Percentiles rank a stretch among this genome's conserved stretches.
Conservation (phyloP, 2,888 invertebrate species). For the Cabera pusaria region DNA sequence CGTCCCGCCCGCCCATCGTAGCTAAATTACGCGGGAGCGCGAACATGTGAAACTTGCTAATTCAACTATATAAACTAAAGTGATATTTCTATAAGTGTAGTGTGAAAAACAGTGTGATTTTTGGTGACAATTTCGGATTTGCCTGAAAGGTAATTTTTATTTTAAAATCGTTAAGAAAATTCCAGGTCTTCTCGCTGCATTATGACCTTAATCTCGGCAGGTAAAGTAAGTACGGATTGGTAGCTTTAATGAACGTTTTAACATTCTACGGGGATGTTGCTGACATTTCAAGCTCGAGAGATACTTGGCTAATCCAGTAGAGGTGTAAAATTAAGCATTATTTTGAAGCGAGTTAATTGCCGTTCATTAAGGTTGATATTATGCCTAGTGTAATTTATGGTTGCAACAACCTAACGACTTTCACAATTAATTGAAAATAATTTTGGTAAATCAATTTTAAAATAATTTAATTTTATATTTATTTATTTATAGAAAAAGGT, state of each 20-base stretch:
- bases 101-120: slow-evolving; percentile 22
- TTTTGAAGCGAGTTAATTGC: too few relatives aligned
- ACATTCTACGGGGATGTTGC: background rate
- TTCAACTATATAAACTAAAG: too few relatives aligned
- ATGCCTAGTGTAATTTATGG: too few relatives aligned
- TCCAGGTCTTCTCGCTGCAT: slow-evolving; percentile 8
- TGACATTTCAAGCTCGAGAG: background rate
- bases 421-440: too few relatives aligned
- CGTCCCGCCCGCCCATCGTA: slow-evolving; percentile 58
- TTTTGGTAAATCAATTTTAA: too few relatives aligned
- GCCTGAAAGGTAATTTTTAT: slow-evolving; percentile 43
- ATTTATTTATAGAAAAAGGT: too few relatives aligned
- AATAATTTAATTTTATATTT: too few relatives aligned
- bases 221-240: slow-evolving; percentile 27
- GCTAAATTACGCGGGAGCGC: slow-evolving; percentile 29
- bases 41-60: slow-evolving; percentile 28
- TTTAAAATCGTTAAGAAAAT: slow-evolving; percentile 23
- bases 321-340: too few relatives aligned
- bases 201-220: slow-evolving; percentile 21
- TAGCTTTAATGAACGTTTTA: slow-evolving; percentile 10
- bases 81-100: slow-evolving; percentile 31
- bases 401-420: too few relatives aligned
- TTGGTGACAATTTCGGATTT: slow-evolving; percentile 35
- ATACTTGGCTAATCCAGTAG: too few relatives aligned
- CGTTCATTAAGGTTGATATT: too few relatives aligned